Conservation (phyloP, 2,797 vertebrate genomes). For the Acomys russatus region DNA sequence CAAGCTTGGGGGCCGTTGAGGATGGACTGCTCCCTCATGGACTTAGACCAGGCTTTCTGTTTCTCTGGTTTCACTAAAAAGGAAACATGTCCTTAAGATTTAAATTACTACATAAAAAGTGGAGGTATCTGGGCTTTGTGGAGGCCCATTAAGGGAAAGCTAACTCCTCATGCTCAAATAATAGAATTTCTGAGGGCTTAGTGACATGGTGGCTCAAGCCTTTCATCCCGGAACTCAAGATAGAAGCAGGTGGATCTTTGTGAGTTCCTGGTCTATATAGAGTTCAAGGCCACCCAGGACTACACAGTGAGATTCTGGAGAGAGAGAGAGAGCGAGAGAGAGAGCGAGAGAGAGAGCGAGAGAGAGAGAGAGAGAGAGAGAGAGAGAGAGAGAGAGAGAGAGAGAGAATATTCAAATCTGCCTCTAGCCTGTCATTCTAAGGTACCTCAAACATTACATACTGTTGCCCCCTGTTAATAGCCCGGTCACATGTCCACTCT, state of each 20-base stretch:
- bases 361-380: rapidly evolving
- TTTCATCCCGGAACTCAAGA: background rate
- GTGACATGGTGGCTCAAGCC: background rate
- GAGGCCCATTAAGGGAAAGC: background rate
- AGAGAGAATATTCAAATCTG: background rate
- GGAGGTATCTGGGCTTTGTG: background rate
- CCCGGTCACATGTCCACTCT: background rate
- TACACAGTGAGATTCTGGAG: background rate
- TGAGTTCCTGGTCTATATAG: background rate
- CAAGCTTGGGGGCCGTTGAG: background rate
- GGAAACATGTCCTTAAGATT: background rate
- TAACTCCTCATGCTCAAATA: background rate
- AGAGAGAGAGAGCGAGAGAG: background rate
- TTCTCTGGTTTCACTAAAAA: background rate
- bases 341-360: too few relatives aligned
- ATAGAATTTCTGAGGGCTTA: background rate
- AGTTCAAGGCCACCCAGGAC: background rate
- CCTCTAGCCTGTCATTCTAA: background rate
- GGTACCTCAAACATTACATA: background rate
- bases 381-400: background rate
- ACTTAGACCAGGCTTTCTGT: background rate
- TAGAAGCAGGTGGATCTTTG: background rate
- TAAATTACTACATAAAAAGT: background rate
- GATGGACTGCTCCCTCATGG: background rate
- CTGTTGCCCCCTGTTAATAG: background rate